Conservation (phyloP, 2,888 invertebrate genomes). For the Sceliomorpha sp. region DNA sequence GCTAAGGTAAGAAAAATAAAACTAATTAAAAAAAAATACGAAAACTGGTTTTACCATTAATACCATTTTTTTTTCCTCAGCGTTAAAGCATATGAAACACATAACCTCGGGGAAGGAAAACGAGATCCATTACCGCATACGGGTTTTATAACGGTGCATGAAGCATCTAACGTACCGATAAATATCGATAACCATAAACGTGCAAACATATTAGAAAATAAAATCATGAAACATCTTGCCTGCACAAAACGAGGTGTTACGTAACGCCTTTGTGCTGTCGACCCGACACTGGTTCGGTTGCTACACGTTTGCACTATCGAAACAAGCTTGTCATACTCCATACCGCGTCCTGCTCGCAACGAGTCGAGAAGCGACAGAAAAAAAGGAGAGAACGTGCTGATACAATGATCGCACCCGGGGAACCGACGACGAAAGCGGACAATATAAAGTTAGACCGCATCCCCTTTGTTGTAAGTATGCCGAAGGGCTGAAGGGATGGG, state of each 20-base stretch:
- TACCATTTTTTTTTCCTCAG: no score
- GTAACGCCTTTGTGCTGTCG: constrained; percentile 3
- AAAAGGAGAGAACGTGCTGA: constrained; percentile 30
- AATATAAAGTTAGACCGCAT: constrained; percentile 49
- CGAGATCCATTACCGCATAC: no score
- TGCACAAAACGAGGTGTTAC: not conserved
- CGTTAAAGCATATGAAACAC: no score
- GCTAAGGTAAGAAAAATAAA: constrained; percentile 83
- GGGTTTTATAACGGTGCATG: no score
- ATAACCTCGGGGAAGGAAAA: no score
- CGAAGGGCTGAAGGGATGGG: constrained; percentile 55
- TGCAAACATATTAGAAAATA: constrained; percentile 30
- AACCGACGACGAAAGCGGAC: constrained; percentile 33
- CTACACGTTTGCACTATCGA: not conserved
- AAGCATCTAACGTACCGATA: no score
- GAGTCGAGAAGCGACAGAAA: constrained; percentile 25
- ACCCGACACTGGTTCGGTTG: not conserved
- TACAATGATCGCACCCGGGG: constrained; percentile 47
- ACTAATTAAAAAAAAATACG: no score
- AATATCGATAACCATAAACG: constrained; percentile 30
- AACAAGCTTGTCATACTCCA: constrained; percentile 27
- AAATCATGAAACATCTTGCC: constrained; percentile 35
- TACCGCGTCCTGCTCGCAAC: no score
- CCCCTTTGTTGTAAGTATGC: constrained; percentile 45
- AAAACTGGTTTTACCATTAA: no score